Base-by-base conservation (phyloP, 2,113 vertebrate species). In the Notechis scutatus region DNA sequence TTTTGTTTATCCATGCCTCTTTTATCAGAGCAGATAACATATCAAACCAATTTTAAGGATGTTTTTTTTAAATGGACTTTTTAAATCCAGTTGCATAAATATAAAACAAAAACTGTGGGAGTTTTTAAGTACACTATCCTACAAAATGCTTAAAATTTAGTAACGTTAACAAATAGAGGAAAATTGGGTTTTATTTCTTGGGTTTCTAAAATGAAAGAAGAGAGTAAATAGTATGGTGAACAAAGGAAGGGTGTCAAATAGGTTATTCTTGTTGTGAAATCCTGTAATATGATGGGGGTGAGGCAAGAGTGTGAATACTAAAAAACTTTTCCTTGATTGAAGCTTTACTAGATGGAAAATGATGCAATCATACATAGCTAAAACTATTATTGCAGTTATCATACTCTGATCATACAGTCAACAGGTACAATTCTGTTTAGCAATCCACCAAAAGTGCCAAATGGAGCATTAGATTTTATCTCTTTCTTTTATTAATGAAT, bases 271-370 rank as follows among this genome's bases (percentile, higher is more conserved):
- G 0, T 3, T 64, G 45, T 69, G 42, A 88, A 45, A 86, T 85
- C 88, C 92, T 91, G 56, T 64, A 3, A 92, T 95, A 56, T 86
- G 57, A 64, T 61, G 24, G 39, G 23, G 90, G 50, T 47, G 47
- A 88, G 91, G 10, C 26, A 64, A 56, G 4, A 42, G 47, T 89
- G 52, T 45, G 29, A 18, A 0, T 90, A 29, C 45, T 14, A 26
- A 47, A 87, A 42, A 86, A 18, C 20, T 93, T 55, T 26, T 93
- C 81, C 91, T 39, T 42, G 64, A 69, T 59, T 21, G 88, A 10
- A n/a, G 18, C 34, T 87, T 50, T 93, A 47, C 64, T 10, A 3
- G 0, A 52, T 85, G 39, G 81, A 92, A 91, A 18, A 24, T 1
- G 23, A 91, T 92, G 54, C 29, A 21, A 3, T 10, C 74, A 88